Base-by-base conservation (phyloP, 2,113 vertebrate species). In the Pollachius pollachius region DNA sequence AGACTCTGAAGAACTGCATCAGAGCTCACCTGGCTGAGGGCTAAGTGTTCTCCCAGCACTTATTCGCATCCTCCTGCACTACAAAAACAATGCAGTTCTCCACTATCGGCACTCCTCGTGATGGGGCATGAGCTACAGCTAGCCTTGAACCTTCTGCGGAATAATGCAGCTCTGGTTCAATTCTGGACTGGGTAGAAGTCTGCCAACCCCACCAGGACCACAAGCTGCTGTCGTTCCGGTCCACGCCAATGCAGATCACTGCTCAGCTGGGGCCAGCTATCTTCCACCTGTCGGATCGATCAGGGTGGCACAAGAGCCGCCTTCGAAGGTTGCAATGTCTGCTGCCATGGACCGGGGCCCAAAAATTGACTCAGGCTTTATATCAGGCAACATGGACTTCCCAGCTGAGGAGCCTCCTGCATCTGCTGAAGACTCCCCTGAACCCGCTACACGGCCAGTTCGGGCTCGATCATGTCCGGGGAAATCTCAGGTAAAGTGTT, bases 141-240 rank as follows among this genome's bases (percentile, higher is more conserved):
- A 11, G 6, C 37, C 37, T 41, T 41, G 37, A 11, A 41, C 11
- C 37, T 6, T 6, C 37, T 2, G 37, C 37, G 37, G 11, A 4
- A 1, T 11, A 6, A 11, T 6, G 1, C 37, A 41, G 37, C 5
- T 11, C 37, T 4, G 37, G 37, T 11, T 8, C 3, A 41, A 41
- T 15, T 4, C 54, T 56, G 54, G 54, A 56, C 54, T 56, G 54
- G 54, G 54, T 56, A 9, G 13, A 15, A 17, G 15, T 56, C 17
- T 1, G 54, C 13, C 54, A 56, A 15, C 11, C 54, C 13, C 13
- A 17, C 54, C 8, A 15, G 5, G 17, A 56, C 54, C 54, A 56
- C 54, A 56, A 56, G 17, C 54, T 65, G 62, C 23, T 23, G 0
- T 57, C 62, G 15, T 72, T 72, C 63, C 65, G 70, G 52, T 72